phyloP scores from a whole-genome alignment of 92 coral and sea anemone genomes.

The Desmophyllum pertusum region DNA sequence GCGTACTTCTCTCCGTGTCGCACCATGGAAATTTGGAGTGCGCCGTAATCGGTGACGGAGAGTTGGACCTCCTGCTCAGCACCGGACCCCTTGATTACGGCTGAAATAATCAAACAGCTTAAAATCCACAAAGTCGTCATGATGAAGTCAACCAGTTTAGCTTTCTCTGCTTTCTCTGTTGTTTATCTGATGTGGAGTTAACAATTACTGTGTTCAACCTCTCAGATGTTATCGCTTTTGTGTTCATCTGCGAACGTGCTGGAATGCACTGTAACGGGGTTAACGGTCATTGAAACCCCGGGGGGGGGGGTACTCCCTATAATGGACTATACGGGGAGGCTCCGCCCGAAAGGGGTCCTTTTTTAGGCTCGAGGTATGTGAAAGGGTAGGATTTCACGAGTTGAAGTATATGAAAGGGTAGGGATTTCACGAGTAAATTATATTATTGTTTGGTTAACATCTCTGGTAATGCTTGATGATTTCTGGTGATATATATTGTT shows the following conservation, averaged over 20 bases:
- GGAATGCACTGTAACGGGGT: background rate
- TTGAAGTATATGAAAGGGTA: no score
- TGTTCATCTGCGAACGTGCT: background rate
- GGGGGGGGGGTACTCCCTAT: no score
- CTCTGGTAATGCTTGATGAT: no score
- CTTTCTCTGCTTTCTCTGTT: background rate
- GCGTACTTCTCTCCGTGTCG: constrained; percentile 93
- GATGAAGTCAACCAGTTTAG: background rate
- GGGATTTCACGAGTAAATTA: no score
- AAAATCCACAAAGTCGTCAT: constrained; percentile 13
- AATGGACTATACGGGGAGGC: no score
- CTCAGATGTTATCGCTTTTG: background rate
- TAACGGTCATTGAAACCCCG: background rate
- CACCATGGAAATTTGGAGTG: constrained; percentile 77
- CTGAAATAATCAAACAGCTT: background rate
- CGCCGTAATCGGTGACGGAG: constrained; percentile 78
- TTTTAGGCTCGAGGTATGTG: no score
- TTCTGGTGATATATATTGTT: no score
- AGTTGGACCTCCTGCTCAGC: constrained; percentile 9
- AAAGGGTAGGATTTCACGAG: no score
- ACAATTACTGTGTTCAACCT: background rate
- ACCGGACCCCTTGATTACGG: background rate
- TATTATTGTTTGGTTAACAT: no score
- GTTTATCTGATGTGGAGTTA: background rate
- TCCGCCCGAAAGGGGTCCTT: no score